Conservation (phyloP, 1,140 invertebrate genomes). For the Stenopsyche tienmushanensis region DNA sequence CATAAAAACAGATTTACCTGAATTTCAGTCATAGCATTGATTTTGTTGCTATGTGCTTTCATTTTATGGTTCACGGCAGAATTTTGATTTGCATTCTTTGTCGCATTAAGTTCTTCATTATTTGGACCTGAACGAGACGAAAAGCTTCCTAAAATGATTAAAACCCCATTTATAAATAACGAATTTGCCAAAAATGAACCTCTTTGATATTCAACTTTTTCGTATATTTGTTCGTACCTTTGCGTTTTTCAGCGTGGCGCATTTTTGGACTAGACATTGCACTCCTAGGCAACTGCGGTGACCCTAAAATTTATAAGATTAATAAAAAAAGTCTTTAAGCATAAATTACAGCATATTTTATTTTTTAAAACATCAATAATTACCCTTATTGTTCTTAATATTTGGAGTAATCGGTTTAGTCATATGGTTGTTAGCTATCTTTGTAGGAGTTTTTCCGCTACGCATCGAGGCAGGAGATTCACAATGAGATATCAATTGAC, state of each 20-base stretch:
- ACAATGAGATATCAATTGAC: neutral
- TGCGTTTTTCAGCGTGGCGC: conserved; percentile 50
- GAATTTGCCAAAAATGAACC: neutral
- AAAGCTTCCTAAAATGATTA: conserved; percentile 30
- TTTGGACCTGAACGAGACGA: conserved; percentile 32
- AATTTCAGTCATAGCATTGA: conserved; percentile 32
- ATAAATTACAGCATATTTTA: neutral
- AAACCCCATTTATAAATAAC: too few relatives aligned
- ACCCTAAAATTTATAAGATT: conserved; percentile 42
- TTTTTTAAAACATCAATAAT: neutral
- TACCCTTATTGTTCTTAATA: conserved; percentile 36
- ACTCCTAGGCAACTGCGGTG: conserved; percentile 55
- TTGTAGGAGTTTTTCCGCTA: conserved; percentile 34
- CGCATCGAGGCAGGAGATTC: conserved; percentile 43
- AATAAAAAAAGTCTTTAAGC: conserved; percentile 9
- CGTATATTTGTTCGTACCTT: conserved; percentile 45
- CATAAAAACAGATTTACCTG: conserved; percentile 25
- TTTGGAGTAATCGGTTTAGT: conserved; percentile 17
- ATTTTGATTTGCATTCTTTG: neutral
- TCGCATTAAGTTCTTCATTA: conserved; percentile 30
- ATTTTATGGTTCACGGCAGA: neutral
- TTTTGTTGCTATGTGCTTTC: conserved; percentile 29
- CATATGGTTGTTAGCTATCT: conserved; percentile 1
- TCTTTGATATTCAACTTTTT: neutral
- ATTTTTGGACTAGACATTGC: conserved; percentile 54